Evolutionary conservation across 2,888 invertebrate species (phyloP).

Genomic region (Drosophila birchii): DNA sequence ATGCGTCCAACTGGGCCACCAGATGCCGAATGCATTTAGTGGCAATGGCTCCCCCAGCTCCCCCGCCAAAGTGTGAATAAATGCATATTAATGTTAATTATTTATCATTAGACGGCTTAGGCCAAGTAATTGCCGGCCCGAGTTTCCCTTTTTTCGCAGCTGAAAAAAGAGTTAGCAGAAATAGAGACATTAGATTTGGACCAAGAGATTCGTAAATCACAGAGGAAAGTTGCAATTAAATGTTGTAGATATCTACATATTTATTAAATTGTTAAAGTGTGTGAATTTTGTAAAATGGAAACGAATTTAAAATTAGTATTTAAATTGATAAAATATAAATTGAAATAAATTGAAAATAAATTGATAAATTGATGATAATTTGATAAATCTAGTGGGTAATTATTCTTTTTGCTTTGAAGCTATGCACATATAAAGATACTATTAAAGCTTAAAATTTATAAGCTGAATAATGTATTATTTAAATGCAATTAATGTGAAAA

Average conservation of each 20-base stretch:
- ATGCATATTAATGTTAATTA: constrained; percentile 61
- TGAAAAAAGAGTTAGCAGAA: constrained; percentile 4
- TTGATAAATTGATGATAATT: no score
- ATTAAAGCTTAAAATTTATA: no score
- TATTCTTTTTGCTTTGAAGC: no score
- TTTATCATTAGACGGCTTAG: constrained; percentile 47
- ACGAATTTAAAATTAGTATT: background rate
- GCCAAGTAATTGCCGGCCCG: constrained; percentile 33
- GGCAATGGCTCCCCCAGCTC: constrained; percentile 1
- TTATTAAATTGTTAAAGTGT: background rate
- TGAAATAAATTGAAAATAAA: no score
- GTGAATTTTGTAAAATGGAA: background rate
- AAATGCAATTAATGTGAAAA: background rate
- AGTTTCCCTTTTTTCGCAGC: constrained; percentile 24
- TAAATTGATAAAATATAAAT: background rate
- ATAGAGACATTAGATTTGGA: constrained; percentile 43
- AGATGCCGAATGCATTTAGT: constrained; percentile 26
- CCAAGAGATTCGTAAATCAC: constrained; percentile 9
- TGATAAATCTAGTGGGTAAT: no score
- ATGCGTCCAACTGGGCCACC: constrained; percentile 34
- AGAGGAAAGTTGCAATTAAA: constrained; percentile 14
- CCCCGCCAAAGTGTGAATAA: constrained; percentile 61
- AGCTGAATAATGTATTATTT: background rate
- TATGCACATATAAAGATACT: no score
- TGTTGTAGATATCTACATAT: background rate